phyloP scores from a whole-genome alignment of 2,888 invertebrate species.

The Nebria brevicollis region DNA sequence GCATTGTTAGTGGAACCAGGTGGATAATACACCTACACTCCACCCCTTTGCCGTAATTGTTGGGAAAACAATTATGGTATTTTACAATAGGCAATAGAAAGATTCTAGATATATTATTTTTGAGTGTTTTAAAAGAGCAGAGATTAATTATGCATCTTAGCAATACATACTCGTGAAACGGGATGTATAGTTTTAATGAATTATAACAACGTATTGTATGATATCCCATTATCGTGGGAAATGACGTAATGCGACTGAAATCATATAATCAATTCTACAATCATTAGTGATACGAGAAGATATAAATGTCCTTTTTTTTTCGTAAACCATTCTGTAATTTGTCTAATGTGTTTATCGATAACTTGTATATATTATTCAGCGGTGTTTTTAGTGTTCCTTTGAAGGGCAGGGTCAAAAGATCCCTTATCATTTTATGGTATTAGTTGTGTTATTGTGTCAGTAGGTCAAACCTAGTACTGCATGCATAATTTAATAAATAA shows the following conservation, averaged over 20 bases:
- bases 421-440: neutral
- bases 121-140: too few species aligned
- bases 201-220: too few species aligned
- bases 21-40: neutral
- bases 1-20: slow-evolving; percentile 13
- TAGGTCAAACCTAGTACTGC: neutral
- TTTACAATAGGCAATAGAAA: neutral
- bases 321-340: neutral
- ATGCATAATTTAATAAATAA: neutral
- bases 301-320: neutral
- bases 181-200: too few species aligned
- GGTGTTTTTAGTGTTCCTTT: neutral
- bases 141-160: too few species aligned
- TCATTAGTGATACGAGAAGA: neutral
- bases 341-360: slow-evolving; percentile 1
- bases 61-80: neutral
- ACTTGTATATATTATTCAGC: neutral
- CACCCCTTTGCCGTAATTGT: neutral
- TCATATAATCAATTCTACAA: neutral
- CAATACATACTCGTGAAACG: too few species aligned
- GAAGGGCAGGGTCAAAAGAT: neutral
- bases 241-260: neutral
- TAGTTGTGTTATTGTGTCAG: neutral
- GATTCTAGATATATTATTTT: neutral
- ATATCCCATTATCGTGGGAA: too few species aligned